Evolutionary conservation across 1,140 invertebrate species (phyloP).

Genomic region (Drosophila albomicans): DNA sequence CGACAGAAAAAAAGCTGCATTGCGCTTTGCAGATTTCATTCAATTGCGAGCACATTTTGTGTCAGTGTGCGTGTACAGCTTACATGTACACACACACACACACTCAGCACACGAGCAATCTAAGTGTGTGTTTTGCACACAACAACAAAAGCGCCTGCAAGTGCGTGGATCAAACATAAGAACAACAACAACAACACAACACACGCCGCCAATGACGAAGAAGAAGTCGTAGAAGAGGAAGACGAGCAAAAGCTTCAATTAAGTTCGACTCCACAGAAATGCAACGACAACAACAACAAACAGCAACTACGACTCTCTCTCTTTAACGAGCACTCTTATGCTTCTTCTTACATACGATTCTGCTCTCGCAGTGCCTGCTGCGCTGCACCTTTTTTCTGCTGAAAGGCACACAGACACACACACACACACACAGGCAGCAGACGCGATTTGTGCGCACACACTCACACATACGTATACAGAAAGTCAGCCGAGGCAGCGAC

Average conservation of each 20-base stretch:
- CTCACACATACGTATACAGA: constrained; percentile 2
- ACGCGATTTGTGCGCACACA: constrained; percentile 12
- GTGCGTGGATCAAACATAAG: constrained; percentile 27
- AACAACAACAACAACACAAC: constrained; percentile 9
- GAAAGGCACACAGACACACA: constrained; percentile 51
- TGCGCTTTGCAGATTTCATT: constrained; percentile 21
- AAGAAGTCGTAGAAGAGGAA: neutral
- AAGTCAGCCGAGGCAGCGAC: neutral
- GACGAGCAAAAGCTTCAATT: constrained; percentile 40
- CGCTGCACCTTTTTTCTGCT: constrained; percentile 73
- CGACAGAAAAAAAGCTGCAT: constrained; percentile 4
- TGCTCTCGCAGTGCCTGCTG: constrained; percentile 38
- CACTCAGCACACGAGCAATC: neutral
- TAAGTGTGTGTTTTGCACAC: constrained; percentile 21
- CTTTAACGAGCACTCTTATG: constrained; percentile 3
- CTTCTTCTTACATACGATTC: constrained; percentile 21
- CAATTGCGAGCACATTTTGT: constrained; percentile 9
- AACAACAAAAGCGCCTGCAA: constrained; percentile 4
- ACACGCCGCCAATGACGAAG: neutral
- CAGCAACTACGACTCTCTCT: neutral
- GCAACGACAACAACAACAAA: constrained; percentile 22
- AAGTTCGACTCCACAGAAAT: constrained; percentile 31
- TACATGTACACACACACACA: constrained; percentile 26
- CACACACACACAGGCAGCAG: constrained; percentile 2
- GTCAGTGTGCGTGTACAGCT: constrained; percentile 9